These are phyloP conservation scores for Gonatopus flavifemur DNA, from an alignment of 1,140 invertebrate species.

Conservation along the genomic window DNA sequence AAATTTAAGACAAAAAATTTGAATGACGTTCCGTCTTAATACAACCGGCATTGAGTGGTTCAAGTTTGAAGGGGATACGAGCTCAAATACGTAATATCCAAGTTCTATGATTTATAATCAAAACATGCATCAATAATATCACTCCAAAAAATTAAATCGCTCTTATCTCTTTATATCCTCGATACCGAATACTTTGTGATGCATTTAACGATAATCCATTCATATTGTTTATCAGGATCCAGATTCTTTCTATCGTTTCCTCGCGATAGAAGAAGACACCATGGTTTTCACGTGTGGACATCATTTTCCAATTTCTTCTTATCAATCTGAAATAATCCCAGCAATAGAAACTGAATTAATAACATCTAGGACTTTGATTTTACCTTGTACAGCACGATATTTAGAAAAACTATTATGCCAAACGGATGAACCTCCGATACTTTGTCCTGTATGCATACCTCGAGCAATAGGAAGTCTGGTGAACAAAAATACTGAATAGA, in stretches of 20 bases:
- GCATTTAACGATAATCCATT: background rate
- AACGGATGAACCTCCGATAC: slow-evolving; percentile 43
- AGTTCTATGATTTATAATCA: too few relatives aligned
- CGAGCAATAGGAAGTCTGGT: slow-evolving; percentile 38
- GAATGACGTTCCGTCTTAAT: too few relatives aligned
- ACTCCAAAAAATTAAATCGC: too few relatives aligned
- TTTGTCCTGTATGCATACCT: slow-evolving; percentile 51
- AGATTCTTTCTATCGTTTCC: slow-evolving; percentile 43
- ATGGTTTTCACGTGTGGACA: slow-evolving; percentile 57
- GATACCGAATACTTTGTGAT: too few relatives aligned
- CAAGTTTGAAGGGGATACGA: too few relatives aligned
- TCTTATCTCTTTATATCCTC: too few relatives aligned
- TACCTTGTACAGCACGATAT: slow-evolving; percentile 50
- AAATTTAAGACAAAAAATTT: too few relatives aligned
- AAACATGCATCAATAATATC: too few relatives aligned
- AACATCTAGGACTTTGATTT: slow-evolving; percentile 37
- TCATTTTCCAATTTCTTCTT: slow-evolving; percentile 48
- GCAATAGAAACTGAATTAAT: slow-evolving; percentile 53
- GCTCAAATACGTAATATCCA: background rate
- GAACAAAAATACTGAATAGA: slow-evolving; percentile 28
- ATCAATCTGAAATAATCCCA: slow-evolving; percentile 46
- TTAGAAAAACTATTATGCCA: slow-evolving; percentile 41
- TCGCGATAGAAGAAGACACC: slow-evolving; percentile 45
- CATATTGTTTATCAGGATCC: slow-evolving; percentile 33
- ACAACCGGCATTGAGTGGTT: too few relatives aligned